Percentiles rank a stretch among this genome's conserved stretches.
Evolutionary conservation across 1,140 invertebrate genomes (phyloP).

Genomic region (Eumeta japonica): DNA sequence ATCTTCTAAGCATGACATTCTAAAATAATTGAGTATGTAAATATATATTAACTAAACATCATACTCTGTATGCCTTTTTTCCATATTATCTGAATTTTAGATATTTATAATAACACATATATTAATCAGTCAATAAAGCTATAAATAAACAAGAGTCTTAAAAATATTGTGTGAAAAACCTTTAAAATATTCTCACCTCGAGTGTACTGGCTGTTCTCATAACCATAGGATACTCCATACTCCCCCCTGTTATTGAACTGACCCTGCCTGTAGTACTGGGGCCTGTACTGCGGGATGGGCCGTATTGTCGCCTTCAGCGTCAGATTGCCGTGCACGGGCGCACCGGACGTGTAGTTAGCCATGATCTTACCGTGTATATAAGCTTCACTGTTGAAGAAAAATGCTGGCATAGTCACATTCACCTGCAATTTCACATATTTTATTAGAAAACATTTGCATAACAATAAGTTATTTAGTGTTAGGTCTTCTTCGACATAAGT

Average conservation of each 20-base stretch:
- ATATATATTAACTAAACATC: no score
- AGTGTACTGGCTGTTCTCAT: conserved; percentile 21
- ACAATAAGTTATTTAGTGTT: neutral
- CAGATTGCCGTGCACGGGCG: conserved; percentile 80
- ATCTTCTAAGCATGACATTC: no score
- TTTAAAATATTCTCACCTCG: conserved; percentile 12
- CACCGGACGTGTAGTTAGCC: conserved; percentile 91
- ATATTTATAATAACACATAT: no score
- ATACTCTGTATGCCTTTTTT: no score
- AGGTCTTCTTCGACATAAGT: no score
- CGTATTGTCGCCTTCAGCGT: conserved; percentile 77
- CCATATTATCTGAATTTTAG: no score
- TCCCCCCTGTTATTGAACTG: conserved; percentile 37
- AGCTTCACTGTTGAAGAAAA: conserved; percentile 82
- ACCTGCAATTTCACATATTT: conserved; percentile 57
- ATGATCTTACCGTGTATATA: conserved; percentile 82
- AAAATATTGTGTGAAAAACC: no score
- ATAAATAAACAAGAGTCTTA: no score
- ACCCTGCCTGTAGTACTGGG: conserved; percentile 36
- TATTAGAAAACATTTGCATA: conserved; percentile 1
- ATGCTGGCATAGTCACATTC: conserved; percentile 93
- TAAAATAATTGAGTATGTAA: no score
- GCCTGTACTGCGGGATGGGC: conserved; percentile 64
- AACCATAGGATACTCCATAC: conserved; percentile 14
- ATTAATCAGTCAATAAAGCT: no score